Evolutionary conservation across 2,113 vertebrate genomes (phyloP), one percentile per base, ranked within the genome.

Genomic region (Reinhardtius hippoglossoides): DNA sequence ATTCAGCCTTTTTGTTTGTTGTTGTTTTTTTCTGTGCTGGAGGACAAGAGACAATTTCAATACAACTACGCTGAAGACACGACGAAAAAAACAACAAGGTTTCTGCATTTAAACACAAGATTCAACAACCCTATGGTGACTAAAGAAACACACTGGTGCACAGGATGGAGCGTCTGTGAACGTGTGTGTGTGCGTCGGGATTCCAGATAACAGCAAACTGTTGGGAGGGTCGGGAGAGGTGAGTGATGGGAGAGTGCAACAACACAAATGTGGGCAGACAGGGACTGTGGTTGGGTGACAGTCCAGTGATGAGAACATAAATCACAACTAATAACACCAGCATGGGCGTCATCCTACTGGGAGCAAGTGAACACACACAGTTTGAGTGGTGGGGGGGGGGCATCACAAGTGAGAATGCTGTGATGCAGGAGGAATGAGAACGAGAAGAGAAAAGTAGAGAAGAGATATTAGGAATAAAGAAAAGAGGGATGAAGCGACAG

Each of bases 1-100:
- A 92, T 93, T 92, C 58, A 58, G 80, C n/a, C 55, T 83, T 92
- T 91, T 87, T 90, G 89, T 85, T 89, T 84, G 71, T 88, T 88
- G 74, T 83, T 85, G 71, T 84, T 87, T 86, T 89, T 89, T 81
- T 81, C 68, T 67, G 88, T 86, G 87, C 37, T 46, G 67, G 67
- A 50, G 58, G 77, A 83, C 54, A 24, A 24, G 55, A 74, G 78
- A 78, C 48, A 20, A 62, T 35, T 71, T 81, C 40, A 80, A 67
- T 55, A 59, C 3, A 4, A 58, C 77, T 69, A 52, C 16, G 60
- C 71, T 76, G 27, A 13, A 73, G 71, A 87, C 81, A 82, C 18
- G 0, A 48, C 44, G 61, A 87, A 83, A 88, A 88, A 80, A 85
- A 86, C 73, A 81, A 87, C 76, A 84, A 85, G 21, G 56, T 68